Base-by-base conservation (phyloP, 2,888 invertebrate species). In the Calliscelio sp. region DNA sequence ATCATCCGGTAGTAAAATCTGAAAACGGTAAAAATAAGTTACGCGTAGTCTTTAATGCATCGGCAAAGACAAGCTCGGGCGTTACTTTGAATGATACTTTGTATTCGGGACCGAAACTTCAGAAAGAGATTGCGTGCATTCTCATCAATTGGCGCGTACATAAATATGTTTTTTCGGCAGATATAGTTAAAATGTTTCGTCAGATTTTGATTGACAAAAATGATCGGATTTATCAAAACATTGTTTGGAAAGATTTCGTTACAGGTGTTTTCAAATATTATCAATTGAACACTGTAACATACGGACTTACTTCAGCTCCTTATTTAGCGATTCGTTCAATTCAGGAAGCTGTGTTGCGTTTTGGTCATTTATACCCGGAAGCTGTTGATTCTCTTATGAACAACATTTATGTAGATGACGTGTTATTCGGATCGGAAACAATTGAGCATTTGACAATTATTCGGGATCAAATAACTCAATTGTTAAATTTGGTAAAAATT, bases 141-240 rank as follows among this genome's bases (percentile, higher is more conserved):
- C 3, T 51, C 3, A 14, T 51, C 6, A 51, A 51, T 51, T 51
- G 51, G 51, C 51, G 51, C 3, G 3, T 10, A 2, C 14, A 22
- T 51, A 14, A 10, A 24, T 51, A 22, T 16, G 51, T 51, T 2
- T 24, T 8, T 51, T 7, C 51, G 8, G 22, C 24, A 16, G 51
- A 51, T 51, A 51, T 51, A 11, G 24, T 16, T 8, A 51, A 51
- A 24, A 24, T 51, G 51, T 51, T 18, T 49, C 18, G 49, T 22
- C 24, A 51, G 51, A 51, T 51, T 24, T 14, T 51, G 24, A 14
- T 16, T 7, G 24, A 24, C 24, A 24, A 51, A 22, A 4, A 51
- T 11, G 10, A 22, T 24, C 4, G 28, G 8, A 28, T 28, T 28
- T 28, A 28, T 28, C 28, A 41, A 41, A 41, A 41, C 14, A 41